A percentile compares a stretch with the other conserved stretches of the same genome.
phyloP scores from a whole-genome alignment of 1,140 invertebrate genomes.

The Bradysia coprophila region DNA sequence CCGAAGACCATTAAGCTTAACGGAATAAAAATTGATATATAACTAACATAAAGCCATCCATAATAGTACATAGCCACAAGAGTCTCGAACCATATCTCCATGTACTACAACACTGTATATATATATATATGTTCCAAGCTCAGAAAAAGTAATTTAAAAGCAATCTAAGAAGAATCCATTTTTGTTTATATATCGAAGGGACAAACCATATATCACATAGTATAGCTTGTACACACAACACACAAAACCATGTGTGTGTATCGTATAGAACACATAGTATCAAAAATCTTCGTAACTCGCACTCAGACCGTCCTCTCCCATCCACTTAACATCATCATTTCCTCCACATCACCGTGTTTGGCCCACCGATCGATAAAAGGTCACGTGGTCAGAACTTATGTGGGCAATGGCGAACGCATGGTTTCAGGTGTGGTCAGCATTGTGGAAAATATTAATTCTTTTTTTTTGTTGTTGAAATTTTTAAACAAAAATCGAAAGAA shows the following conservation, averaged over 20 bases:
- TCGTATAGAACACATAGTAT: no score
- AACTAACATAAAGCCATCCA: no score
- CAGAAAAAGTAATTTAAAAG: neutral
- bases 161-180: neutral
- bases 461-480: no score
- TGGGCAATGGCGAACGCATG: neutral
- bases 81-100: no score
- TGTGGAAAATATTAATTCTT: no score
- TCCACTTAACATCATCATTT: neutral
- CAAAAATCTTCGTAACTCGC: neutral
- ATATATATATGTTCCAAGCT: no score
- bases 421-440: neutral
- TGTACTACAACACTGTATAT: no score
- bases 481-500: no score
- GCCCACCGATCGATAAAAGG: neutral
- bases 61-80: no score
- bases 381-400: neutral
- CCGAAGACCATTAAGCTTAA: no score
- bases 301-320: neutral
- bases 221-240: neutral
- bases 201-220: neutral
- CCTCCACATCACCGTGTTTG: neutral
- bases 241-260: no score
- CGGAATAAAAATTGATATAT: no score
- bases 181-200: neutral